Evolutionary conservation across 2,797 vertebrate species (phyloP).

Genomic region (Xenentodon cancila): DNA sequence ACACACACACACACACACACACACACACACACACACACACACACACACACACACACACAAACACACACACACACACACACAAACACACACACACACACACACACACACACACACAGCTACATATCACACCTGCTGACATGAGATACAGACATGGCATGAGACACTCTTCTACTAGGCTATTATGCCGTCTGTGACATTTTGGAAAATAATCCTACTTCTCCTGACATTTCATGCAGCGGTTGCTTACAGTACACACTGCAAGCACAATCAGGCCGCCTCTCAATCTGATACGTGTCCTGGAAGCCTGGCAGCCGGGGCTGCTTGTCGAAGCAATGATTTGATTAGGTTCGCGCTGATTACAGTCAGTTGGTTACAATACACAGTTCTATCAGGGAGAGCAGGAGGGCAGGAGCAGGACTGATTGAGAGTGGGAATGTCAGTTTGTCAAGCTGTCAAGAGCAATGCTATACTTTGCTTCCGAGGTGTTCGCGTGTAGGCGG

Average conservation of each 20-base stretch:
- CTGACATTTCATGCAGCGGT: slow-evolving; percentile 62
- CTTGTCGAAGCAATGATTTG: slow-evolving; percentile 71
- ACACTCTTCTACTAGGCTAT: slow-evolving; percentile 51
- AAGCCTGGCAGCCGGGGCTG: slow-evolving; percentile 53
- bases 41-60: no score
- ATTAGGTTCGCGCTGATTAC: slow-evolving; percentile 74
- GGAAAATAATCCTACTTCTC: slow-evolving; percentile 58
- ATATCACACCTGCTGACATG: slow-evolving; percentile 62
- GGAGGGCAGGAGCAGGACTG: slow-evolving; percentile 41
- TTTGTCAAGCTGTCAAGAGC: slow-evolving; percentile 61
- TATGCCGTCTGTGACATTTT: slow-evolving; percentile 70
- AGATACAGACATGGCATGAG: slow-evolving; percentile 62
- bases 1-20: slow-evolving; percentile 15
- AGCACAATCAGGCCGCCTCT: slow-evolving; percentile 49
- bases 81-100: not conserved
- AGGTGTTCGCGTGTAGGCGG: slow-evolving; percentile 35
- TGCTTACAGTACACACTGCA: slow-evolving; percentile 41
- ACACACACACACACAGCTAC: slow-evolving; percentile 27
- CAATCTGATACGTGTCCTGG: slow-evolving; percentile 60
- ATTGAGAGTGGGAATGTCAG: slow-evolving; percentile 56
- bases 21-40: no score
- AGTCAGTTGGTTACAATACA: slow-evolving; percentile 72
- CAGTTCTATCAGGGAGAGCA: slow-evolving; percentile 44
- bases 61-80: no score
- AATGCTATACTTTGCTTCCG: slow-evolving; percentile 28